Conservation (phyloP, 2,888 invertebrate genomes). For the Rhogogaster chlorosoma region DNA sequence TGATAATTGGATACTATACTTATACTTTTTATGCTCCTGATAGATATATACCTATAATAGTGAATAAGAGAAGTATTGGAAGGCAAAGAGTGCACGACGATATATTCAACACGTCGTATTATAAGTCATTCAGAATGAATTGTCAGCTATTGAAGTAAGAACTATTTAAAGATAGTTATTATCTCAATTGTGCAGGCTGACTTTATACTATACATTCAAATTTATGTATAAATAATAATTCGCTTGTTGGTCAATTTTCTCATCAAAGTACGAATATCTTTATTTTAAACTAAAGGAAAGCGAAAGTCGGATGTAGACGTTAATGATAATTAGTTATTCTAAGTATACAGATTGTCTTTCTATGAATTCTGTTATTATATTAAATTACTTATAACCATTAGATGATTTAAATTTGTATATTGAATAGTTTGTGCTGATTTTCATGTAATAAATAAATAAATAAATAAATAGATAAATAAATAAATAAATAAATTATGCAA, state of each 20-base stretch:
- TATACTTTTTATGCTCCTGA: conserved; percentile 4
- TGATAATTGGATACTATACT: conserved; percentile 29
- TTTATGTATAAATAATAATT: background rate
- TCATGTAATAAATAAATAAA: background rate
- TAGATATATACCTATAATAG: background rate
- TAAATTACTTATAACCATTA: background rate
- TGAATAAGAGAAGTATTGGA: conserved; percentile 63
- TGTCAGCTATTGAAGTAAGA: background rate
- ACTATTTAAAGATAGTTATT: conserved; percentile 21
- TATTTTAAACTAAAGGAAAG: background rate
- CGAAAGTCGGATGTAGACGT: background rate
- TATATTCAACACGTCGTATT: conserved; percentile 39
- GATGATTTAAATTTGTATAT: background rate
- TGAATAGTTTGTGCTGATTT: background rate
- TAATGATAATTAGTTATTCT: background rate
- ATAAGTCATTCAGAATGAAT: conserved; percentile 5
- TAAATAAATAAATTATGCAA: background rate
- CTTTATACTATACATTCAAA: background rate
- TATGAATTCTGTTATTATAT: background rate
- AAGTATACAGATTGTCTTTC: background rate
- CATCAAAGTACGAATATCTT: background rate
- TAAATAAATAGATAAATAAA: background rate
- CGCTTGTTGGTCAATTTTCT: conserved; percentile 22
- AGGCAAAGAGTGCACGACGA: conserved; percentile 74
- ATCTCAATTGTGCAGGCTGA: conserved; percentile 20